Evolutionary conservation across 2,113 vertebrate genomes (phyloP).

Genomic region (Ceyx margarethae): DNA sequence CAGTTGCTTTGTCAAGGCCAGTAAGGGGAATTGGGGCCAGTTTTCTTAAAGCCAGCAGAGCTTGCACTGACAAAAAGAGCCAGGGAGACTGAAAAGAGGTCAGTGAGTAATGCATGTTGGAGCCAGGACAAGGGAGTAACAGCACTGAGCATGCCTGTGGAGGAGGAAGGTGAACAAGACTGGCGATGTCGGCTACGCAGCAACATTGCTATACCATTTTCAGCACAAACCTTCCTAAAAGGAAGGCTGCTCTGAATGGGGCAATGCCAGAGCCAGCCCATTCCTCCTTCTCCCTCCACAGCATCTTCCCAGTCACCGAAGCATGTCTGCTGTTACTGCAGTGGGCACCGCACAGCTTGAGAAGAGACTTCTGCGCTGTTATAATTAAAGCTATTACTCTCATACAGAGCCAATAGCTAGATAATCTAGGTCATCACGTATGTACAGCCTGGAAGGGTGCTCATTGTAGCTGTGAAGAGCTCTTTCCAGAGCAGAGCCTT

Average conservation of each 20-base stretch:
- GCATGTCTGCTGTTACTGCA: not conserved
- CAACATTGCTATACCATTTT: not conserved
- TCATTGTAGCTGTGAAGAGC: not conserved
- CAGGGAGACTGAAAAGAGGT: conserved; percentile 6
- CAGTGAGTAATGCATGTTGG: conserved; percentile 15
- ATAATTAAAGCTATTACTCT: not conserved
- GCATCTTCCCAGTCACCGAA: not conserved
- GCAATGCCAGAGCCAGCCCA: not conserved
- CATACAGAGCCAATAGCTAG: not conserved
- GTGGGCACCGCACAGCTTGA: fast-evolving
- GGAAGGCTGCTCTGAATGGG: not conserved
- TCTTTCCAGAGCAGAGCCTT: not conserved
- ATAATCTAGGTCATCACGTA: not conserved
- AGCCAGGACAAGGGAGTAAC: conserved; percentile 16
- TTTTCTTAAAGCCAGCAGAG: not conserved
- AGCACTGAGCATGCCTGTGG: not conserved
- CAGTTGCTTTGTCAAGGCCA: not conserved
- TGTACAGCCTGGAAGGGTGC: not conserved
- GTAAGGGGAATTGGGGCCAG: not conserved
- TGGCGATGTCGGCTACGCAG: not conserved
- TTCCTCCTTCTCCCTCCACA: not conserved
- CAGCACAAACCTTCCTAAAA: not conserved
- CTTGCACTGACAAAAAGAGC: not conserved
- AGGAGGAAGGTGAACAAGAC: conserved; percentile 13
- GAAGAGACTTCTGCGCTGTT: not conserved